phyloP scores from a whole-genome alignment of 1,140 invertebrate genomes.

The Eumaeus atala region DNA sequence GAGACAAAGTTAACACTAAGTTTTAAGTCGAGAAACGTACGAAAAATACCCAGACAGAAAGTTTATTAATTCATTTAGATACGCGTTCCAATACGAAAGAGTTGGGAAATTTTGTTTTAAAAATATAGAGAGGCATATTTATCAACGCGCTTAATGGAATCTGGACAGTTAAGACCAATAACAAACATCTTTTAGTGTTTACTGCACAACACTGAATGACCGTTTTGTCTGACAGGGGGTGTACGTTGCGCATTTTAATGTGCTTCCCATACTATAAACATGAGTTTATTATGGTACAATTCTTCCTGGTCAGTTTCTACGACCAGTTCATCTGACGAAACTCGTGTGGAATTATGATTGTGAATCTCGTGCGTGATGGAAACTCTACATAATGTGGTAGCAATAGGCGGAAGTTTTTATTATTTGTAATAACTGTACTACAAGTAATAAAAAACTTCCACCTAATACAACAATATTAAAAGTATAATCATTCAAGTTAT shows the following conservation, averaged over 20 bases:
- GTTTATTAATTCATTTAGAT: not conserved
- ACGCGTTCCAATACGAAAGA: not conserved
- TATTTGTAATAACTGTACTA: too few species aligned
- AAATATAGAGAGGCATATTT: not conserved
- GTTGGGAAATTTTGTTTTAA: not conserved
- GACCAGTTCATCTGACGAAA: too few species aligned
- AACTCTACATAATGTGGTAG: too few species aligned
- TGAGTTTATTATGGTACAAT: not conserved
- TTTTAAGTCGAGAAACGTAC: not conserved
- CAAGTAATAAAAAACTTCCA: too few species aligned
- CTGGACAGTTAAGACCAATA: not conserved
- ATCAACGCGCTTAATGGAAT: slow-evolving; percentile 1
- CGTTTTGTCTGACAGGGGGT: not conserved
- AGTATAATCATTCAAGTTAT: too few species aligned
- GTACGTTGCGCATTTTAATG: not conserved
- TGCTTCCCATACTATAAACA: not conserved
- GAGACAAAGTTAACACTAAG: not conserved
- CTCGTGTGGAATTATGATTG: too few species aligned
- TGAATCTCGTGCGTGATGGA: too few species aligned
- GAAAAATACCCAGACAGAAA: not conserved
- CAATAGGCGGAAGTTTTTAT: too few species aligned
- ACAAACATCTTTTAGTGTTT: not conserved
- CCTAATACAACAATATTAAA: too few species aligned
- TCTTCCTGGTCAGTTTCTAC: not conserved
- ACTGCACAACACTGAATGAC: not conserved